Conservation (phyloP, 1,140 invertebrate species). For the Bombus pascuorum region DNA sequence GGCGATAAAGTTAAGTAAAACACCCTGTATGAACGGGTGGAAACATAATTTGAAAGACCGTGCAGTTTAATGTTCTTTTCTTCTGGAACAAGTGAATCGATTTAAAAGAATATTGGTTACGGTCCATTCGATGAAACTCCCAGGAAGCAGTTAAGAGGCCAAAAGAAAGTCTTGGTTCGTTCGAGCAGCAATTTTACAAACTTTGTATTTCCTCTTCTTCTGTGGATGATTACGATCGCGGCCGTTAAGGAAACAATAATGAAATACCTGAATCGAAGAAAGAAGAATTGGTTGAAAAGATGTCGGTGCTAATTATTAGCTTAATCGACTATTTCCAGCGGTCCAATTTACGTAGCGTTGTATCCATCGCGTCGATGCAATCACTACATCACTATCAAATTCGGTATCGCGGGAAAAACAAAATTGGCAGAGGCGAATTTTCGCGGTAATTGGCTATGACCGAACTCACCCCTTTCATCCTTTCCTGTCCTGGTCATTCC, state of each 20-base stretch:
- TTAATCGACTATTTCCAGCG: neutral
- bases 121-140: too few species aligned
- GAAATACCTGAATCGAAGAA: too few species aligned
- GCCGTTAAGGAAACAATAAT: neutral
- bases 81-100: too few species aligned
- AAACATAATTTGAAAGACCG: too few species aligned
- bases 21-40: too few species aligned
- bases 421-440: conserved; percentile 27
- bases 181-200: neutral
- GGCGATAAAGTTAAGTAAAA: too few species aligned
- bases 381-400: conserved; percentile 1
- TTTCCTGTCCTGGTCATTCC: neutral
- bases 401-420: conserved; percentile 14
- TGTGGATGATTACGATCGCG: too few species aligned
- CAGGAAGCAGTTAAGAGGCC: too few species aligned
- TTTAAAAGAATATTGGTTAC: too few species aligned
- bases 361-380: neutral
- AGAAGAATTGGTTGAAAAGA: neutral
- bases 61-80: too few species aligned
- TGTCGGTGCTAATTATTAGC: neutral
- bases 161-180: neutral
- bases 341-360: neutral
- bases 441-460: conserved; percentile 30
- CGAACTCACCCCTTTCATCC: neutral
- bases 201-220: neutral